Percentiles rank a stretch among this genome's conserved stretches.
phyloP scores from a whole-genome alignment of 2,113 vertebrate species.

The Zapus hudsonius region DNA sequence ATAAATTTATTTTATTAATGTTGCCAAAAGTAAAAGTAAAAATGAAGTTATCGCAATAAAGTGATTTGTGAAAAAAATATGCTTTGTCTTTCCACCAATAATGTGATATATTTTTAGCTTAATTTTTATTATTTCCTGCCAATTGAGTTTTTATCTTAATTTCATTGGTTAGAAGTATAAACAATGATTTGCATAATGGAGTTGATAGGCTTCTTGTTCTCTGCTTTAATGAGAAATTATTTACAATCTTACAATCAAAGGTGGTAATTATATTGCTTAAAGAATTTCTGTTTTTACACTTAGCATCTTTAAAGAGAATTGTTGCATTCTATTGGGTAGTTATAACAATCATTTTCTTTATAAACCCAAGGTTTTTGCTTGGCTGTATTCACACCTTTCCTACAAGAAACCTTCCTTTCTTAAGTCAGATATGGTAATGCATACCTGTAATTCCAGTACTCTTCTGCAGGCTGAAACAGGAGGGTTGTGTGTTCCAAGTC shows the following conservation, averaged over 20 bases:
- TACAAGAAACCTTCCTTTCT: background rate
- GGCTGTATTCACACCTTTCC: background rate
- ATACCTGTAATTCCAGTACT: background rate
- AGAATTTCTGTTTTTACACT: background rate
- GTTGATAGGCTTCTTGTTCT: background rate
- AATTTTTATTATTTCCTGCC: background rate
- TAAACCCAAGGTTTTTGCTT: constrained; percentile 1
- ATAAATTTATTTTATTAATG: constrained; percentile 74
- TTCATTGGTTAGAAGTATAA: constrained; percentile 24
- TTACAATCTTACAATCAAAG: constrained; percentile 14
- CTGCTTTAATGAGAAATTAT: constrained; percentile 34
- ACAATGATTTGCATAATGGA: background rate
- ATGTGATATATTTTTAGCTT: background rate
- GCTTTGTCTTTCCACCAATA: background rate
- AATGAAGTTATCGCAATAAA: constrained; percentile 74
- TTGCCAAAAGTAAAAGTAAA: constrained; percentile 73
- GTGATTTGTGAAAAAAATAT: constrained; percentile 53
- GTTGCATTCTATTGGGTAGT: background rate
- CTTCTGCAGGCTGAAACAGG: background rate
- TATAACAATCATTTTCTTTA: background rate
- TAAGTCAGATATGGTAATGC: background rate
- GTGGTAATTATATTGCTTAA: background rate
- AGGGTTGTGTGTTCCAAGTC: background rate
- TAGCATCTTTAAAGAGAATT: constrained; percentile 42
- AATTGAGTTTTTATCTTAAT: background rate